Evolutionary conservation across 2,888 invertebrate species (phyloP).

Genomic region (Chaetoderma sp.): DNA sequence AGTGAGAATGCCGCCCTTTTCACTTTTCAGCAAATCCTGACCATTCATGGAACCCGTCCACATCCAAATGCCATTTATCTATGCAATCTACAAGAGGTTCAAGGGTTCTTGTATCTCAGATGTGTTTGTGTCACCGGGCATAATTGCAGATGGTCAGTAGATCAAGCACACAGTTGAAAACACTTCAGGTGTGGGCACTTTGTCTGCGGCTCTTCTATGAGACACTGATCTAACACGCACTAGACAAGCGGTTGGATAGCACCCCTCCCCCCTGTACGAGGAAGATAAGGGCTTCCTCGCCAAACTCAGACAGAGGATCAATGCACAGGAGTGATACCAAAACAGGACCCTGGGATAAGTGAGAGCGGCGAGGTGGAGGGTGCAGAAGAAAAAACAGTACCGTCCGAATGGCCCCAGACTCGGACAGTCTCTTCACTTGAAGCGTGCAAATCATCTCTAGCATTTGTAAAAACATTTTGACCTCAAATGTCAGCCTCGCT

Average conservation of each 20-base stretch:
- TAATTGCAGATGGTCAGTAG: slow-evolving; percentile 5
- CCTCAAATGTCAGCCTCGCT: too few species aligned
- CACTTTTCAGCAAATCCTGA: not conserved
- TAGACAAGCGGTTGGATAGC: not conserved
- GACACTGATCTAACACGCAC: not conserved
- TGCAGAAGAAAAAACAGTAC: too few species aligned
- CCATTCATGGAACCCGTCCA: slow-evolving; percentile 5
- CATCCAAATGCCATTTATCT: slow-evolving; percentile 2
- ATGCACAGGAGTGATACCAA: too few species aligned
- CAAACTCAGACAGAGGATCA: too few species aligned
- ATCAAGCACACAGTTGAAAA: not conserved
- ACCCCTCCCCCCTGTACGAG: not conserved
- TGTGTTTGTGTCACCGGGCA: not conserved
- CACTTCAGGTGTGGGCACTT: slow-evolving; percentile 3
- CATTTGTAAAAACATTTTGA: too few species aligned
- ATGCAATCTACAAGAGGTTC: too few species aligned
- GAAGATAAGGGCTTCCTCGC: not conserved
- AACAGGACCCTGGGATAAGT: too few species aligned
- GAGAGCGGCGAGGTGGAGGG: too few species aligned
- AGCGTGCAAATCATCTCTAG: too few species aligned
- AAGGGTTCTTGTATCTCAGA: not conserved
- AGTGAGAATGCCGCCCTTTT: not conserved
- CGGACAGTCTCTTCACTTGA: too few species aligned
- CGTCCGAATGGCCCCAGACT: too few species aligned
- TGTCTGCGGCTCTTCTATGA: slow-evolving; percentile 5